A percentile compares a stretch with the other conserved stretches of the same genome.
These are phyloP conservation scores for Melieria crassipennis DNA, from an alignment of 2,888 invertebrate genomes.

Conservation along the genomic window DNA sequence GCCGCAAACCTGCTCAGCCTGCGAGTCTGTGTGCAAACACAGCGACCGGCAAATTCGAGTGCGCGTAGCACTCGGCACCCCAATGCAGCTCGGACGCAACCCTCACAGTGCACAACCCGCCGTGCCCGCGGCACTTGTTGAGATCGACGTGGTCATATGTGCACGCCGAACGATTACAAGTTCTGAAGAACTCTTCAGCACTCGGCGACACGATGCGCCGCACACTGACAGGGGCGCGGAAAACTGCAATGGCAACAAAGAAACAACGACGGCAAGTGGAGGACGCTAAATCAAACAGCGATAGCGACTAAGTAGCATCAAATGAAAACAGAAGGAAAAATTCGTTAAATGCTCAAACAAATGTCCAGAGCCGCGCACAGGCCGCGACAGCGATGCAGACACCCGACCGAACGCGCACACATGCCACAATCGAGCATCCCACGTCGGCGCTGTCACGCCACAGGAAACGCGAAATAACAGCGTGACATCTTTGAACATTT, in stretches of 20 bases:
- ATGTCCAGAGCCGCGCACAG: too few species aligned
- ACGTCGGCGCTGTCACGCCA: too few species aligned
- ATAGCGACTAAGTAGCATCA: not conserved
- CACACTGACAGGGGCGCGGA: slow-evolving; percentile 15
- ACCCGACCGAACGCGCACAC: too few species aligned
- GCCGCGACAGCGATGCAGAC: too few species aligned
- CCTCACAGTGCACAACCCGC: slow-evolving; percentile 8
- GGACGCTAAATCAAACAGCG: too few species aligned
- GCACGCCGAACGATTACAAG: slow-evolving; percentile 45
- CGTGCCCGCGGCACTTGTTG: slow-evolving; percentile 46
- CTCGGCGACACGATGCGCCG: not conserved
- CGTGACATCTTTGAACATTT: slow-evolving; percentile 16
- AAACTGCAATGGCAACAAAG: slow-evolving; percentile 25
- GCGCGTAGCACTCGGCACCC: too few species aligned
- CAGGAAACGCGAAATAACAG: not conserved
- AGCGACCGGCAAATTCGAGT: not conserved
- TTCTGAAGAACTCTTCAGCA: slow-evolving; percentile 32
- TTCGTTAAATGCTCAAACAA: not conserved
- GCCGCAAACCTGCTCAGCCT: slow-evolving; percentile 1
- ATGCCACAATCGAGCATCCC: too few species aligned
- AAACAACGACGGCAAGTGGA: not conserved
- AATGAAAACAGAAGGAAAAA: not conserved
- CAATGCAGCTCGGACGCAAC: not conserved
- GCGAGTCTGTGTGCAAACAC: slow-evolving; percentile 1
- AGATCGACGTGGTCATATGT: slow-evolving; percentile 47